Base-by-base conservation (phyloP, 2,888 invertebrate species). In the Neoscelio sp. region DNA sequence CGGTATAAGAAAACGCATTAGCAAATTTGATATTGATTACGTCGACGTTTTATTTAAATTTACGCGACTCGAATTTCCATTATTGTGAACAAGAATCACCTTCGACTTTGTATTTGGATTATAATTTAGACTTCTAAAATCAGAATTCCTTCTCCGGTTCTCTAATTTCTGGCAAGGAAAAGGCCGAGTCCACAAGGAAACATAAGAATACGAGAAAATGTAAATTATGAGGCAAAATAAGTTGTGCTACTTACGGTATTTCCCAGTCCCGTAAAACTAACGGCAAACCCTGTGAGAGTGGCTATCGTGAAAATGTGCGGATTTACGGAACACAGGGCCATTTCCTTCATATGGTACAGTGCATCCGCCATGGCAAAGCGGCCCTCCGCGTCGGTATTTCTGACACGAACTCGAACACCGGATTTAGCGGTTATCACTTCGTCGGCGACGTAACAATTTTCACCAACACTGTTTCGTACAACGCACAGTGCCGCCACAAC, bases 301-400 rank as follows among this genome's bases (percentile, higher is more conserved):
- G 98, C 98, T 84, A 98, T 93, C 3, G 97, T 98, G 90, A 97
- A 96, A 64, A 99, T 90, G 91, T 96, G 96, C 5, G 98, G 96
- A 91, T 95, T 94, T 4, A 93, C 92, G 80, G 95, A 94, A 78
- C 92, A 91, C 8, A 92, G 83, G 2, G 96, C 97, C 87, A 94
- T 91, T 89, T 94, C 94, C 88, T 93, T 94, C 90, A 94, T 92
- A 92, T 94, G 93, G 87, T 95, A 96, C 23, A 98, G 92, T 18
- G 96, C 94, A 92, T 98, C 98, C 33, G 95, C 95, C 97, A 98
- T 97, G 42, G 95, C 95, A 95, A 98, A 95, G 8, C 83, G 79
- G 0, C 98, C 98, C 91, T 99, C 98, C 52, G 98, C 98, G 92
- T 99, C 98, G 2, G 98, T 98, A 91, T 99, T 98, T 64, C 96